A percentile compares a stretch with the other conserved stretches of the same genome.
Evolutionary conservation across 2,888 invertebrate genomes (phyloP).

Genomic region (Caenorhabditis panamensis): DNA sequence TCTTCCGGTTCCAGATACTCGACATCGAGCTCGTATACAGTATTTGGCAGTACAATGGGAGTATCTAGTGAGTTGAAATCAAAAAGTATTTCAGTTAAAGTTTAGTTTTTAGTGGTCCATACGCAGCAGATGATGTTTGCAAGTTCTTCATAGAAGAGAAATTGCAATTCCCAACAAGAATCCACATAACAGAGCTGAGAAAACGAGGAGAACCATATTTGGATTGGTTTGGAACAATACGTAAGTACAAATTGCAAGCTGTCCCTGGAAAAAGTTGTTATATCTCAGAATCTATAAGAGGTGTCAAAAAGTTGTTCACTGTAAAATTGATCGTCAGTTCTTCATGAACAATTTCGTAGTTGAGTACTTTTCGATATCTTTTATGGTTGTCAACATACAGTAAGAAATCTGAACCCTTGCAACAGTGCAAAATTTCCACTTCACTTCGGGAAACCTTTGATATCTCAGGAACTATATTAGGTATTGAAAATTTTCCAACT

Average conservation of each 20-base stretch:
- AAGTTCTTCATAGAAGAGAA: constrained; percentile 21
- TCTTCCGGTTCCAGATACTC: constrained; percentile 15
- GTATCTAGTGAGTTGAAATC: constrained; percentile 35
- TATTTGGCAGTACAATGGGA: constrained; percentile 45
- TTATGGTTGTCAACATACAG: no score
- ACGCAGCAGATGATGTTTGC: constrained; percentile 6
- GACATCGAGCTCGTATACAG: constrained; percentile 25
- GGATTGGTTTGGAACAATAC: constrained; percentile 36
- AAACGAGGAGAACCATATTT: constrained; percentile 7
- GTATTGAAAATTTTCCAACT: no score
- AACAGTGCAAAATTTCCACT: no score
- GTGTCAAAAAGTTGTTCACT: no score
- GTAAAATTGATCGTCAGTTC: no score
- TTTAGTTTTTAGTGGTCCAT: constrained; percentile 37
- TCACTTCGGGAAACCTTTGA: no score
- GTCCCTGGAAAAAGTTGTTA: no score
- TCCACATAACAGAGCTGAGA: constrained; percentile 22
- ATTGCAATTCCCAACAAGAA: constrained; percentile 28
- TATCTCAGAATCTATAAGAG: no score
- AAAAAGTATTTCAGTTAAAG: not conserved
- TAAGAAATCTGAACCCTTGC: no score
- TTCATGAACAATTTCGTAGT: no score
- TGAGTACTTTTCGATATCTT: no score
- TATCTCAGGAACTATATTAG: no score
- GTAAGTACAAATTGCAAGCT: constrained; percentile 11